Evolutionary conservation across 2,113 vertebrate species (phyloP), one percentile per base, ranked within the genome.

Genomic region (Vimba vimba): DNA sequence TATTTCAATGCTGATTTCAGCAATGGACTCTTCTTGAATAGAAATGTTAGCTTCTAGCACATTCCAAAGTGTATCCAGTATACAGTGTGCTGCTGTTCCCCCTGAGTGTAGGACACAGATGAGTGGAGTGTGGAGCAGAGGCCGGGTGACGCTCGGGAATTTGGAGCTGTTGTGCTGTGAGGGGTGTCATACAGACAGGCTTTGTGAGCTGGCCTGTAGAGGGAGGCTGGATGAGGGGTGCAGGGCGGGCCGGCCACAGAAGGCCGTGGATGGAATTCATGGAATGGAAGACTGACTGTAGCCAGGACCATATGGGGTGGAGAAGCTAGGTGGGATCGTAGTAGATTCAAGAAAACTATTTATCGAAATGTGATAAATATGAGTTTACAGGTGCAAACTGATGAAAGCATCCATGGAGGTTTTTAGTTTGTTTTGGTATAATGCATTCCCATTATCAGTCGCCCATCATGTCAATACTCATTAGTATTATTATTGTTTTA

Each of bases 211-310:
- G 92, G 91, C 90, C 27, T 25, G n/a, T 13, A 21, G 81, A 36
- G 66, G 69, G 11, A 36, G 81, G 47, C 81, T 55, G 75, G 74
- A 78, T 33, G 73, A 45, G 87, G 15, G 68, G 27, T 69, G 87
- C 89, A 87, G 87, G 87, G 87, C 90, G 90, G 91, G 92, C 91
- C 89, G 92, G 92, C 93, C 91, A 92, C 91, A 92, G 91, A 90
- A 89, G 82, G 84, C 88, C 79, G 82, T 88, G 90, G 91, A 89
- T 92, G 94, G 94, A 95, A 95, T 95, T 92, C 89, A 85, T 92
- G 94, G 94, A 95, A 95, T 95, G 94, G 85, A 82, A 90, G 91
- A 79, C 39, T 86, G 92, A 90, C 86, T 86, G 84, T 84, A 91
- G 88, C 89, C 91, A 85, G 86, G 85, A 88, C 89, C 57, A 68